Conservation (phyloP, 2,888 invertebrate genomes). For the Adela reaumurella region DNA sequence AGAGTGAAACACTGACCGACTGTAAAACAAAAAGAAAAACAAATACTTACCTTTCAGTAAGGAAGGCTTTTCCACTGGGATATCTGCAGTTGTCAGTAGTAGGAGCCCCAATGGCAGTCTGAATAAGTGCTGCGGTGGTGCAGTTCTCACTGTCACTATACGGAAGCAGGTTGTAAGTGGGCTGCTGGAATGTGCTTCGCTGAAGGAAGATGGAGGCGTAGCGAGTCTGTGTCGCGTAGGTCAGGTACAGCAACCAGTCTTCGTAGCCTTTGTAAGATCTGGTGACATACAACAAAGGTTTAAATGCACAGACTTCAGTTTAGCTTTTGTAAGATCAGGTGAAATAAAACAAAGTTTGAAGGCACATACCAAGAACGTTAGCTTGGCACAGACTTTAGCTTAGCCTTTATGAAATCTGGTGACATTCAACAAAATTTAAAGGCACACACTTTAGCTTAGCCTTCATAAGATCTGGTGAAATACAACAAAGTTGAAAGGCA, state of each 20-base stretch:
- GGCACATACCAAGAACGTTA: no score
- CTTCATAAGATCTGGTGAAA: no score
- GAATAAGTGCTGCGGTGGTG: constrained; percentile 41
- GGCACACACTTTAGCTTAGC: no score
- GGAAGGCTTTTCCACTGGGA: constrained; percentile 66
- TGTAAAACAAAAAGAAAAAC: no score
- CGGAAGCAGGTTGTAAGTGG: constrained; percentile 49
- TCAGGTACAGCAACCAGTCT: constrained; percentile 77
- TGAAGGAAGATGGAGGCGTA: constrained; percentile 76
- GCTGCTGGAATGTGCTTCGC: constrained; percentile 64
- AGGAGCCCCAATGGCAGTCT: constrained; percentile 33
- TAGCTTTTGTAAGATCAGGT: no score
- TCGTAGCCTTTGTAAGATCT: constrained; percentile 76
- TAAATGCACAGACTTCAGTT: neutral
- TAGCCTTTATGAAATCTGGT: constrained; percentile 8
- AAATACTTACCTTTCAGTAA: constrained; percentile 58
- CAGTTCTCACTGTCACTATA: constrained; percentile 55
- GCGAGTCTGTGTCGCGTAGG: constrained; percentile 74
- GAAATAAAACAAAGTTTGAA: no score
- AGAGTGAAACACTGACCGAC: no score
- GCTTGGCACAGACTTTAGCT: no score
- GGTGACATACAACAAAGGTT: constrained; percentile 16
- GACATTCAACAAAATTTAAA: constrained; percentile 13
- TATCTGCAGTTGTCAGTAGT: constrained; percentile 57
- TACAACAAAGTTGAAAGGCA: no score